Percentiles rank a stretch among this genome's conserved stretches.
Evolutionary conservation across 2,113 vertebrate species (phyloP).

Genomic region (Vimba vimba): DNA sequence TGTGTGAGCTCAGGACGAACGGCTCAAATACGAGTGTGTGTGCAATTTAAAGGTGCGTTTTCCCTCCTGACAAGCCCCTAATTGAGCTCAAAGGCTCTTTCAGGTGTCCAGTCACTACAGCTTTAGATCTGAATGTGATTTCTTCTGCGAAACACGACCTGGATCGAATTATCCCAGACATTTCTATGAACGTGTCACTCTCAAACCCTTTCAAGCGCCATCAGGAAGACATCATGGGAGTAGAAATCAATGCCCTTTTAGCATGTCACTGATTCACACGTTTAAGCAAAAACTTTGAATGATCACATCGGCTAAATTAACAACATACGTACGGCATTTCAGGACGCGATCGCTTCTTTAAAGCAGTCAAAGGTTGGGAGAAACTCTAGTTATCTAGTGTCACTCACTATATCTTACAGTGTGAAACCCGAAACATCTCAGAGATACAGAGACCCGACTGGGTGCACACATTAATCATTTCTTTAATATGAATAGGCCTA

Average conservation of each 20-base stretch:
- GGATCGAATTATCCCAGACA: constrained; percentile 74
- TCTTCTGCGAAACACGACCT: constrained; percentile 47
- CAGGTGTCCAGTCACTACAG: constrained; percentile 48
- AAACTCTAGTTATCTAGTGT: background rate
- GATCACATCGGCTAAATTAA: constrained; percentile 63
- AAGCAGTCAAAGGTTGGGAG: background rate
- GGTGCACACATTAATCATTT: background rate
- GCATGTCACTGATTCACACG: constrained; percentile 67
- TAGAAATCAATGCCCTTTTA: constrained; percentile 35
- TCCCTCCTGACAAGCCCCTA: constrained; percentile 37
- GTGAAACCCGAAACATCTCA: background rate
- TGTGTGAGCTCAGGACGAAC: constrained; percentile 56
- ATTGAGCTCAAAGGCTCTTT: constrained; percentile 56
- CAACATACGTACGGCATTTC: constrained; percentile 65
- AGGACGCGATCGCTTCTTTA: background rate
- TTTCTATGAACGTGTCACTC: constrained; percentile 75
- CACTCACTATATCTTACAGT: background rate
- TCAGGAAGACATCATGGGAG: constrained; percentile 65
- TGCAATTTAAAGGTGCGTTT: constrained; percentile 48
- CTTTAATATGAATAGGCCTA: too few species aligned
- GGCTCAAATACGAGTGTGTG: constrained; percentile 6
- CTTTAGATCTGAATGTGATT: constrained; percentile 61
- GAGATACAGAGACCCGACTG: background rate
- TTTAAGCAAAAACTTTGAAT: constrained; percentile 42
- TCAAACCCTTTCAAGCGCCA: constrained; percentile 64